Conservation (phyloP, 1,140 invertebrate species). For the Centruroides sculpturatus region DNA sequence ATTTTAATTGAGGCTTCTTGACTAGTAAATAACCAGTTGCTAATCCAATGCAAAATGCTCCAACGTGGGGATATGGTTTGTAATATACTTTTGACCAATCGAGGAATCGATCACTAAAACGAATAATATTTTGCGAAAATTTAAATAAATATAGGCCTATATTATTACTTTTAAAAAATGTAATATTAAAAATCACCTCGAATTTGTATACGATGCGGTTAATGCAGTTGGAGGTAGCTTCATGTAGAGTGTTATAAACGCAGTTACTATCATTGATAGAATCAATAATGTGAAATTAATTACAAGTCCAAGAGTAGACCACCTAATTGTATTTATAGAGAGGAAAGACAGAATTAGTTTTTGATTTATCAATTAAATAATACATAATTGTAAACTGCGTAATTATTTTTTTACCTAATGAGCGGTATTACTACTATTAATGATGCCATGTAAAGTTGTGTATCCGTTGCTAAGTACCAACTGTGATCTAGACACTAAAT, state of each 20-base stretch:
- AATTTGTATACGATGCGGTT: too few species aligned
- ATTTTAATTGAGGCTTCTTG: neutral
- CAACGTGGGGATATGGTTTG: constrained; percentile 5
- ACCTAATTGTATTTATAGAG: too few species aligned
- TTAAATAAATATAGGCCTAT: too few species aligned
- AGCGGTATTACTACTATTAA: neutral
- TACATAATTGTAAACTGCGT: neutral
- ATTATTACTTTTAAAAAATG: too few species aligned
- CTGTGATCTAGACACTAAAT: constrained; percentile 8
- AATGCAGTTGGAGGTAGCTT: too few species aligned
- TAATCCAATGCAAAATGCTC: constrained; percentile 3
- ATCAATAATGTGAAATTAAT: too few species aligned
- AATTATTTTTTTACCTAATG: neutral
- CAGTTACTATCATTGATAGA: too few species aligned
- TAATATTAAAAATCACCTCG: too few species aligned
- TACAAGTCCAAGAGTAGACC: too few species aligned
- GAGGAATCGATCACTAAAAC: too few species aligned
- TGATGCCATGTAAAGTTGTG: constrained; percentile 9
- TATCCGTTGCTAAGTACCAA: constrained; percentile 14
- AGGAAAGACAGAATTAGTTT: neutral
- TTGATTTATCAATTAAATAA: neutral
- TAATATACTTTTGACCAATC: neutral
- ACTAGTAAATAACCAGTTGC: neutral
- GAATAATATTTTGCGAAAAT: too few species aligned
- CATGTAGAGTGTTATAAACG: too few species aligned